Conservation (phyloP, 2,888 invertebrate species). For the Troglohyphantes excavatus region DNA sequence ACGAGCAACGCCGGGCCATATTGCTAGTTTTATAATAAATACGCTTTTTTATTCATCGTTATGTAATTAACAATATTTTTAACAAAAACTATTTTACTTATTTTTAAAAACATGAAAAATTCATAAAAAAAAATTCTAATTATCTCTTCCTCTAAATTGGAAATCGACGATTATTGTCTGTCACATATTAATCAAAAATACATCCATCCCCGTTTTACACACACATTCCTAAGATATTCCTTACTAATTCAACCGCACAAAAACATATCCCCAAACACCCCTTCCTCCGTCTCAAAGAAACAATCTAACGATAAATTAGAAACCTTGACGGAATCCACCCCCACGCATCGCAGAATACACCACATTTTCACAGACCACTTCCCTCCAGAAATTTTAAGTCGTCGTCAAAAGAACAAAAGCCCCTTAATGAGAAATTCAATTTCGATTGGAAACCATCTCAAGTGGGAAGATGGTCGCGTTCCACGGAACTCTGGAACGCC, state of each 20-base stretch:
- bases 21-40: too few relatives aligned
- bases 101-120: too few relatives aligned
- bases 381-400: not conserved
- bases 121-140: too few relatives aligned
- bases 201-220: too few relatives aligned
- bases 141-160: too few relatives aligned
- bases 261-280: not conserved
- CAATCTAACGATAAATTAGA: not conserved
- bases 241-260: not conserved
- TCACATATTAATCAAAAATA: too few relatives aligned
- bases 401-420: conserved; percentile 5
- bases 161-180: too few relatives aligned
- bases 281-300: not conserved
- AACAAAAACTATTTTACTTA: too few relatives aligned
- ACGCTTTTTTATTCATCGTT: too few relatives aligned
- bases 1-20: too few relatives aligned
- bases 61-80: too few relatives aligned
- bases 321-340: not conserved
- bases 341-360: not conserved
- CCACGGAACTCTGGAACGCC: not conserved
- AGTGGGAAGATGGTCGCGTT: not conserved
- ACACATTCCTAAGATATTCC: too few relatives aligned
- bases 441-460: conserved; percentile 48
- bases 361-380: conserved; percentile 1
- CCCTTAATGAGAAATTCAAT: conserved; percentile 60